Evolutionary conservation across 1,140 invertebrate species (phyloP), one percentile per base, ranked within the genome.

Genomic region (Drosophila pectinifera): DNA sequence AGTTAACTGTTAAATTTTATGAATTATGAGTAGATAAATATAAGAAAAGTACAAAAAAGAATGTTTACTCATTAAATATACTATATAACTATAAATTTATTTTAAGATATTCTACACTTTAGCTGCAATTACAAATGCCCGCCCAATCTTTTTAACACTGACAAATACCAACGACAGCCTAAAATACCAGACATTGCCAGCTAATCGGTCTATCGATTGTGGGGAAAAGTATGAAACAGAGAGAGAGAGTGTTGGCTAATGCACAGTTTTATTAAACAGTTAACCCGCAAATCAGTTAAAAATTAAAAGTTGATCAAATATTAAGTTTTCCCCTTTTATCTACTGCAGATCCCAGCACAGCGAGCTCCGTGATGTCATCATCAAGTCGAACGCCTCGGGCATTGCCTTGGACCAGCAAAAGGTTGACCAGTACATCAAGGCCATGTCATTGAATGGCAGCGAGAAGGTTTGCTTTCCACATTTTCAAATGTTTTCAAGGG

Each of bases 341-440:
- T 10, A 24, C 78, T 80, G 1, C 58, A 91, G 88, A 73, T 77
- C 80, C 6, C 57, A 85, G 41, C 76, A 73, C n/a, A 79, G 72
- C 14, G 83, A 85, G 18, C 63, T 91, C 10, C 73, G 68, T 1
- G 86, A 91, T 61, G 84, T 91, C 2, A 91, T 90, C 4, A 91
- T 91, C 28, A 91, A 90, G 6, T 73, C 90, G 8, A 90, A 75
- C 26, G 64, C 57, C n/a, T 76, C 83, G 11, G 80, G 83, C 18
- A 65, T 89, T 18, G 63, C 78, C 11, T 26, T 91, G 48, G 74
- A 91, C 34, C 84, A 91, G 24, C 86, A 92, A 20, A 92, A 83
- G 54, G 78, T 91, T 11, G 91, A 92, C 34, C 91, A 92, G 39
- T 91, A 91, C 20, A 90, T 92, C 8, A 92, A 92, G 38, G 78